phyloP scores from a whole-genome alignment of 2,797 vertebrate species.

The Scomberomorus guttatus region DNA sequence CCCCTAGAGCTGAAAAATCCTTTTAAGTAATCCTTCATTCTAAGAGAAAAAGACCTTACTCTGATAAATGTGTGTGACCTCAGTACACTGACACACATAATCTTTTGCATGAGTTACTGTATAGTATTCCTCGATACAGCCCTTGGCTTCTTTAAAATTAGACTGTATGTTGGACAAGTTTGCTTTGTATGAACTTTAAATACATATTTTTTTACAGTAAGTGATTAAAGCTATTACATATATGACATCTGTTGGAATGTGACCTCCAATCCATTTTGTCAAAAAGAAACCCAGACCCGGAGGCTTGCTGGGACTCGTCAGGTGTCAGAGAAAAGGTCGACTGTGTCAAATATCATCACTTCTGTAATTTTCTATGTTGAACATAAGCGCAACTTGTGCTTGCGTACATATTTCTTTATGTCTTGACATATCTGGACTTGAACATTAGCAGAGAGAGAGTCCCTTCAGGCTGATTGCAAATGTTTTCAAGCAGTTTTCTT shows the following conservation, averaged over 20 bases:
- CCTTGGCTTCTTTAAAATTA: neutral
- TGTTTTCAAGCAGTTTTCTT: neutral
- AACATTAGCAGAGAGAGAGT: too few species aligned
- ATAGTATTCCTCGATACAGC: neutral
- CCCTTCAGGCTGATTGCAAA: neutral
- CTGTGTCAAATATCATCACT: neutral
- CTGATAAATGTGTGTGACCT: neutral
- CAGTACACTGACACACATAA: neutral
- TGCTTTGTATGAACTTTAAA: neutral
- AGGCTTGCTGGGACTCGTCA: constrained; percentile 30
- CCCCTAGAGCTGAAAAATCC: neutral
- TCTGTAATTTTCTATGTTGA: neutral
- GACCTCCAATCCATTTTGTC: neutral
- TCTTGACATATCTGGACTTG: neutral
- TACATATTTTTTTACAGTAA: neutral
- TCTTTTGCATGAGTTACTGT: neutral
- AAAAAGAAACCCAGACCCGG: neutral
- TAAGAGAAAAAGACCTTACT: constrained; percentile 9
- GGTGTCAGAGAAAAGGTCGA: neutral
- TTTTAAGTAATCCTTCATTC: constrained; percentile 26
- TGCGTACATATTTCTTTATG: neutral
- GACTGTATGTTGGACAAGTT: neutral
- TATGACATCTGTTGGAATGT: constrained; percentile 22
- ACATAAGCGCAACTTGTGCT: neutral
- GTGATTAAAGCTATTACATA: neutral